These are phyloP conservation scores for Oryzaephilus surinamensis DNA, from an alignment of 1,140 invertebrate genomes.

Conservation along the genomic window DNA sequence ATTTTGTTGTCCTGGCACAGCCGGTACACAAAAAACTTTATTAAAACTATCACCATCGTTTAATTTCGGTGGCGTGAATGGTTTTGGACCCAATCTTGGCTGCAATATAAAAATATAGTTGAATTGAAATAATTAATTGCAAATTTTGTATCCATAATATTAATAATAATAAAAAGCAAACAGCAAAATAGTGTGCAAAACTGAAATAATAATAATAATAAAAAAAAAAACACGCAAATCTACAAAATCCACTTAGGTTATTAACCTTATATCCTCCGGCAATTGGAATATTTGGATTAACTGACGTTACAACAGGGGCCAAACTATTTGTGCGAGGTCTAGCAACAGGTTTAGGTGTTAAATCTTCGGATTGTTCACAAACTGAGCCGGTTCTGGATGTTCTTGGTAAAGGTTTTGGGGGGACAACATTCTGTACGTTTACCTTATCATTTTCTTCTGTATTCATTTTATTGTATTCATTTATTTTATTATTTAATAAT, in stretches of 20 bases:
- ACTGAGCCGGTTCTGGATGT: conserved; percentile 53
- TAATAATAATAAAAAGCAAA: not conserved
- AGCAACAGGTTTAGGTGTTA: conserved; percentile 46
- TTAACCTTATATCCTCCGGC: conserved; percentile 60
- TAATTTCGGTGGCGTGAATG: conserved; percentile 62
- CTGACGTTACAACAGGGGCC: conserved; percentile 42
- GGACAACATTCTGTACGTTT: conserved; percentile 29
- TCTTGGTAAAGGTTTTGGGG: conserved; percentile 66
- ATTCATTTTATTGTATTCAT: conserved; percentile 16
- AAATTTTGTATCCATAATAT: not conserved
- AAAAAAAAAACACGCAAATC: conserved; percentile 15
- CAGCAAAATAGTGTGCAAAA: not conserved
- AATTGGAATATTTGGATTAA: conserved; percentile 41
- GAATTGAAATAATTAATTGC: conserved; percentile 6
- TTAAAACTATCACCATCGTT: conserved; percentile 61
- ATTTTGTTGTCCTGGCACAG: conserved; percentile 47
- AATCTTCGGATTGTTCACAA: conserved; percentile 38
- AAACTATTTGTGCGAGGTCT: conserved; percentile 57
- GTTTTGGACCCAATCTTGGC: conserved; percentile 72
- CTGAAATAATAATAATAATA: conserved; percentile 12
- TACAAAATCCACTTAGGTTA: conserved; percentile 10
- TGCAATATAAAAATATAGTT: conserved; percentile 38
- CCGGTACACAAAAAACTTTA: conserved; percentile 66
- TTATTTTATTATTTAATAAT: conserved; percentile 20
- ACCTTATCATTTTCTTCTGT: conserved; percentile 24